Percentiles rank a stretch among this genome's conserved stretches.
phyloP scores from a whole-genome alignment of 1,140 invertebrate genomes.

The Pectinophora gossypiella region DNA sequence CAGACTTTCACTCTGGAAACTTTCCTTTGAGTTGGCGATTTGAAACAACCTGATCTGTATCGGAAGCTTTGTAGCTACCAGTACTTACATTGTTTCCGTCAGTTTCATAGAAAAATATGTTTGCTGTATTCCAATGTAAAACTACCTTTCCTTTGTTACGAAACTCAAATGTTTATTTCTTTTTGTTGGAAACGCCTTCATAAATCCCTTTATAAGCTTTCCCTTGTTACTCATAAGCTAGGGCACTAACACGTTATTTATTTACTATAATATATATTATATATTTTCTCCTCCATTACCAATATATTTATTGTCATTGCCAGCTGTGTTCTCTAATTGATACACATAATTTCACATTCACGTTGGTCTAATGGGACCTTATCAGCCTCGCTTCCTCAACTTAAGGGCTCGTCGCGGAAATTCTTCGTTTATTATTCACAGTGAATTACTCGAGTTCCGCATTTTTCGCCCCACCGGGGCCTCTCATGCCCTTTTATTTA shows the following conservation, averaged over 20 bases:
- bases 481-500: conserved; percentile 51
- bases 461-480: conserved; percentile 47
- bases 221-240: too few relatives aligned
- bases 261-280: too few relatives aligned
- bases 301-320: neutral
- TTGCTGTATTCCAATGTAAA: too few relatives aligned
- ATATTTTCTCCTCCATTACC: too few relatives aligned
- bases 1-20: conserved; percentile 49
- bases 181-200: too few relatives aligned
- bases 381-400: conserved; percentile 27
- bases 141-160: too few relatives aligned
- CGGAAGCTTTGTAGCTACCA: conserved; percentile 43
- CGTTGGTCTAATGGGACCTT: conserved; percentile 26
- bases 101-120: neutral
- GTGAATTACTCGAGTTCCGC: conserved; percentile 50
- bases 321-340: conserved; percentile 29
- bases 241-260: too few relatives aligned
- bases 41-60: conserved; percentile 49
- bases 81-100: neutral
- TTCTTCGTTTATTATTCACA: conserved; percentile 66
- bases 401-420: conserved; percentile 31
- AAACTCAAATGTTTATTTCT: too few relatives aligned
- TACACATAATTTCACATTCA: conserved; percentile 26
- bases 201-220: too few relatives aligned
- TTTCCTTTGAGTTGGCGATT: conserved; percentile 49